These are phyloP conservation scores for Chorisops tibialis DNA, from an alignment of 2,888 invertebrate species.

Conservation along the genomic window DNA sequence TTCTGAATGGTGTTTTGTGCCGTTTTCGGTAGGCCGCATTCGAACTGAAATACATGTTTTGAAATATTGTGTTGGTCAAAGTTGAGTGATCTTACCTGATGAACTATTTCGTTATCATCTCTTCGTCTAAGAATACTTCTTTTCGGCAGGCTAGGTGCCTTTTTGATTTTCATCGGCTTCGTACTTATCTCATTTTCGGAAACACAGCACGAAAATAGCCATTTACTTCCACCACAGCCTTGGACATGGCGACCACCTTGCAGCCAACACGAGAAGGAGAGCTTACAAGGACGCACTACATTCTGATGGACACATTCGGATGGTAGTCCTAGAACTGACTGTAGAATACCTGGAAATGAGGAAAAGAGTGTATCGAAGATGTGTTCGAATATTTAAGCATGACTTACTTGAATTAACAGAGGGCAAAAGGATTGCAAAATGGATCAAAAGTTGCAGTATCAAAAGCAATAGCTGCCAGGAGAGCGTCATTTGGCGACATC, in stretches of 20 bases:
- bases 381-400: no score
- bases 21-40: slow-evolving; percentile 67
- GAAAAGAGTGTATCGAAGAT: not conserved
- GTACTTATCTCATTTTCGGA: slow-evolving; percentile 42
- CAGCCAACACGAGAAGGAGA: slow-evolving; percentile 72
- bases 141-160: slow-evolving; percentile 40
- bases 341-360: slow-evolving; percentile 43
- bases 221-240: slow-evolving; percentile 65
- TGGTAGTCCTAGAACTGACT: slow-evolving; percentile 49
- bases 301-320: slow-evolving; percentile 54
- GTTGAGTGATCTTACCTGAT: slow-evolving; percentile 36
- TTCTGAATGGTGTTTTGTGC: slow-evolving; percentile 60
- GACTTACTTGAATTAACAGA: slow-evolving; percentile 3
- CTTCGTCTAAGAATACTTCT: slow-evolving; percentile 48
- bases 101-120: slow-evolving; percentile 45
- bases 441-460: slow-evolving; percentile 23
- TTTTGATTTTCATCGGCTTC: not conserved
- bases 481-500: slow-evolving; percentile 36
- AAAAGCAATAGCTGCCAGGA: slow-evolving; percentile 36
- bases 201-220: slow-evolving; percentile 72
- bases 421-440: not conserved
- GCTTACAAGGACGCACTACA: slow-evolving; percentile 63
- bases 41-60: slow-evolving; percentile 44
- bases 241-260: slow-evolving; percentile 65
- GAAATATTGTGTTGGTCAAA: no score